Evolutionary conservation across 2,797 vertebrate genomes (phyloP).

Genomic region (Margarornis squamiger): DNA sequence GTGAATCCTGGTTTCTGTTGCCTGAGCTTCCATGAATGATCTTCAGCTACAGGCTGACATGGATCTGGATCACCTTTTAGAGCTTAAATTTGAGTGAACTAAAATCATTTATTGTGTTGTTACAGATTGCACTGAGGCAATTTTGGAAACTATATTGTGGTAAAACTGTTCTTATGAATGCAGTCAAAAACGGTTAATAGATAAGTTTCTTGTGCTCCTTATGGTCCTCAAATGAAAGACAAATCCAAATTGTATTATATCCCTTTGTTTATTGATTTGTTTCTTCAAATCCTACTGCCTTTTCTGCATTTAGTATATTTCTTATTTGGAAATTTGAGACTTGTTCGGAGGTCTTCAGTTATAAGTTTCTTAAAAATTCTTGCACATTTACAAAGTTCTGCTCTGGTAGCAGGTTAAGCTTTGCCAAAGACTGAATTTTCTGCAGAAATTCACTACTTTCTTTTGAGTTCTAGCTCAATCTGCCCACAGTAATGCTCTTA

Average conservation of each 20-base stretch:
- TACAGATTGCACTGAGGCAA: neutral
- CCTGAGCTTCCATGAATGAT: neutral
- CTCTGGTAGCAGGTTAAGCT: neutral
- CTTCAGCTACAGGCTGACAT: neutral
- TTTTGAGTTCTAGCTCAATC: neutral
- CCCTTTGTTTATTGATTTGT: neutral
- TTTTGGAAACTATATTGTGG: neutral
- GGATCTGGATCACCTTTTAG: neutral
- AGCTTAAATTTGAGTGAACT: neutral
- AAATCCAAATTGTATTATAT: neutral
- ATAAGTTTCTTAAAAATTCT: neutral
- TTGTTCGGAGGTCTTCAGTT: neutral
- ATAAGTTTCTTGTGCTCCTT: neutral
- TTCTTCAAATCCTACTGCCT: neutral
- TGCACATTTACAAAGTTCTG: neutral
- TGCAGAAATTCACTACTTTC: neutral
- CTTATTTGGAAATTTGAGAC: neutral
- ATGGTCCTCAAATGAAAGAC: neutral
- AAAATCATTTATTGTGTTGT: accelerated
- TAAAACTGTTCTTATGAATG: neutral
- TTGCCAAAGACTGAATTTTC: neutral
- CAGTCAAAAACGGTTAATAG: neutral
- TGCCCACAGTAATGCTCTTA: neutral
- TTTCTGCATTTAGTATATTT: neutral
- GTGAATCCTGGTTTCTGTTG: neutral